Base-by-base conservation (phyloP, 2,888 invertebrate genomes). In the Dicranocentrus wangi region DNA sequence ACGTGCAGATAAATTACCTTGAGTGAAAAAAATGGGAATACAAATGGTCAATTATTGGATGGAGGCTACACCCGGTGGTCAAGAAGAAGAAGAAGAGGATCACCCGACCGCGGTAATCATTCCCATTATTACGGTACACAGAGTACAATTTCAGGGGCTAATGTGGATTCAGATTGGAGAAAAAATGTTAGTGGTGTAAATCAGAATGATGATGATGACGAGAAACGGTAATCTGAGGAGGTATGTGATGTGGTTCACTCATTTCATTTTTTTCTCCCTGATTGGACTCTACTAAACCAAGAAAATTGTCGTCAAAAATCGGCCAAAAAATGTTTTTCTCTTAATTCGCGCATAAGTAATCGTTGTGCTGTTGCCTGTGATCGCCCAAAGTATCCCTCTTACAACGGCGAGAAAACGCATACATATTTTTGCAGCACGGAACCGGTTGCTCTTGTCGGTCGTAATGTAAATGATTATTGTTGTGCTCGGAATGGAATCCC, bases 1-100 rank as follows among this genome's bases (percentile, higher is more conserved):
- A 21, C 68, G 43, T 27, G 39, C 51, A 69, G 68, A 61, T 69
- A 61, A 77, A 69, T 68, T 69, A 61, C n/a, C n/a, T n/a, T n/a
- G n/a, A n/a, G n/a, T n/a, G 43, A 27, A 69, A 70, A 78, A 70
- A 53, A 51, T 69, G 71, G 7, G 71, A 79, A 72, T 79, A 66
- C 72, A 79, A 72, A 72, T 79, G 71, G 43, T 65, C 78, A 78
- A 78, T 78, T 78, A 78, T 78, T 70, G 25, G 25, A 19, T 51
- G 69, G 58, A 51, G 47, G 68, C 43, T 77, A 19, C 17, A 25
- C 43, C 17, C 51, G 76, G 68, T 60, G 76, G 68, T 68, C 61
- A 61, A 23, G 13, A 10, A 5, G 21, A 23, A 19, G 19, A 13
- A 3, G 13, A 39, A 63, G 63, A 19, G 32, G 32, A 7, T 32